phyloP scores from a whole-genome alignment of 2,888 invertebrate genomes.

The Agonopterix subpropinquella region DNA sequence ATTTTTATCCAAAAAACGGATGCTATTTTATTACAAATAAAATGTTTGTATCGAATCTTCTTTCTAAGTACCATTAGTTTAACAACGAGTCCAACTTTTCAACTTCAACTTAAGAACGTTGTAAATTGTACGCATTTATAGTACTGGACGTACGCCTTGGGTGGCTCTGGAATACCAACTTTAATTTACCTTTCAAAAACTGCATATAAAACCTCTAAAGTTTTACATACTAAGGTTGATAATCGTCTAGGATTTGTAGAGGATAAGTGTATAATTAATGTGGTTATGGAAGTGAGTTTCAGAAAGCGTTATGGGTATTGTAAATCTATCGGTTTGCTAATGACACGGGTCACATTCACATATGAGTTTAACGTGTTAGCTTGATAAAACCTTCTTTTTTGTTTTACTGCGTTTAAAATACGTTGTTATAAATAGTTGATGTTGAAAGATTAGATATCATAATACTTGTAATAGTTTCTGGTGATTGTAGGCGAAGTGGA shows the following conservation, averaged over 20 bases:
- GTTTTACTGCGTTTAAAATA: no score
- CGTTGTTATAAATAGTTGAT: no score
- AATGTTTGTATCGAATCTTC: background rate
- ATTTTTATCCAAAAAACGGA: background rate
- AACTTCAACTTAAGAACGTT: constrained; percentile 60
- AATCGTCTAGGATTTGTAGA: no score
- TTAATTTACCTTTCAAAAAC: constrained; percentile 6
- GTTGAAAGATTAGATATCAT: no score
- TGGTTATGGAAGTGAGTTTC: constrained; percentile 40
- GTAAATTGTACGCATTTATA: constrained; percentile 68
- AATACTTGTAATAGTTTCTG: no score
- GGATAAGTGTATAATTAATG: background rate
- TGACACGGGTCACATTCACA: constrained; percentile 34
- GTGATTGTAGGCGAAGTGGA: no score
- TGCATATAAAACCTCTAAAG: constrained; percentile 1
- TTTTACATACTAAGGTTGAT: no score
- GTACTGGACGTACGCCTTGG: constrained; percentile 53
- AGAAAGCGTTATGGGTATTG: constrained; percentile 57
- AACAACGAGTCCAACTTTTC: constrained; percentile 59
- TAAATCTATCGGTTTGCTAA: constrained; percentile 64
- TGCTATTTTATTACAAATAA: background rate
- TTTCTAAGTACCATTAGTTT: constrained; percentile 33
- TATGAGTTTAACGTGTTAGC: constrained; percentile 21
- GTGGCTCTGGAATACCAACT: constrained; percentile 36
- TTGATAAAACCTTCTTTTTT: no score